Evolutionary conservation across 2,888 invertebrate species (phyloP), one percentile per base, ranked within the genome.

Genomic region (Germaria angustata): DNA sequence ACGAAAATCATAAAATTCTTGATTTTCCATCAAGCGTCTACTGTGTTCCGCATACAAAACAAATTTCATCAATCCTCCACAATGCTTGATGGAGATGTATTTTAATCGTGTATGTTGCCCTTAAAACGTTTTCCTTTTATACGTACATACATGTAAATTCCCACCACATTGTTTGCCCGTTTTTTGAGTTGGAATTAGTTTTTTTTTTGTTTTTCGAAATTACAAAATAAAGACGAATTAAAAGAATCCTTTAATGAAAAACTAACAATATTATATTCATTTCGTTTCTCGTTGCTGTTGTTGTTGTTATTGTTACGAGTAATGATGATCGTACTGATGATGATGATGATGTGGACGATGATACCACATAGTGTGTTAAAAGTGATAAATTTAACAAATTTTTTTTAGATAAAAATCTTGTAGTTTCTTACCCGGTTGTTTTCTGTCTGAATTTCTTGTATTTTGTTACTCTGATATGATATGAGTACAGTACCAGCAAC

Each of bases 311-410:
- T 61, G 28, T 36, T 46, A 32, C 22, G 20, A 61, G 44, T 57
- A 53, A 32, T 32, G 65, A 68, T 44, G 66, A 41, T 41, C 46
- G 36, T n/a, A 57, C 11, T 44, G 59, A 11, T 57, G 65, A 22
- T 71, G 65, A n/a, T 59, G 46, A 15, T 17, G 55, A 39, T 28
- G 79, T 71, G 71, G 71, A 73, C 65, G 77, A 57, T 69, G 78
- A 72, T 85, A 84, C 86, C 86, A 86, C 86, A 86, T 86, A 86
- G 85, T 85, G 86, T 82, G 86, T 73, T 81, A 59, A 49, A 85
- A 84, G 86, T 86, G 86, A 86, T 86, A 86, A 86, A 86, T 86
- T 86, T 84, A 85, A 86, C 86, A 86, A 86, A 86, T 86, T 86
- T 77, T n/a, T n/a, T 85, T 84, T 84, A 85, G 86, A 86, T 86